Evolutionary conservation across 2,888 invertebrate species (phyloP), one percentile per base, ranked within the genome.

Genomic region (Temnothorax ravouxi): DNA sequence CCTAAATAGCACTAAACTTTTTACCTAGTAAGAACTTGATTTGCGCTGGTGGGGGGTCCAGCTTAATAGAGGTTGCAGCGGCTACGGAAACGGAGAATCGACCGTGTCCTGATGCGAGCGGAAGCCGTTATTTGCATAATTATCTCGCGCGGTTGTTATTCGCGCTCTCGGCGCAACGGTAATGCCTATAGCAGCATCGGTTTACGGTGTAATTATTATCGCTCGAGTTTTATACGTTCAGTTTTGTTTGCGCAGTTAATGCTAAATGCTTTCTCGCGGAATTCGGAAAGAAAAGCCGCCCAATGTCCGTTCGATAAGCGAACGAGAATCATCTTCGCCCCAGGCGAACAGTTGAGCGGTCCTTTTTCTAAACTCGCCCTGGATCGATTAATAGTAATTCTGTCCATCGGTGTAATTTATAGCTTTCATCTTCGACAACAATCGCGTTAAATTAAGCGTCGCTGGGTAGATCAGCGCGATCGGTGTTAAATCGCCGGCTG

Each of bases 391-490:
- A 67, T 44, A n/a, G n/a, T 38, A 54, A 54, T 77, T 44, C 52
- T n/a, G 66, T 25, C 13, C 3, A 79, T 69, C 77, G 56, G 5
- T 21, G 69, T 34, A 56, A 85, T 84, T 87, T 81, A 76, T 75
- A n/a, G 38, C 81, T 67, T 56, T 67, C 79, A 85, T 80, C 77
- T 62, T 52, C 54, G 71, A 38, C 77, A 76, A 77, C 84, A 86
- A 86, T 88, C 79, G 83, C 56, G 74, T 84, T 84, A 77, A 84
- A 86, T 88, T 84, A 86, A 86, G 83, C 84, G 77, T 81, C 79
- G 64, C 62, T 54, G 47, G 76, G 41, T 62, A 50, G 79, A 72
- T 71, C 56, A 77, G 69, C 41, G 56, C 44, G 84, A 82, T 82
- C 76, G 84, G 69, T 67, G 56, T 75, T 72, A 71, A 85, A 87